Evolutionary conservation across 2,113 vertebrate genomes (phyloP).

Genomic region (Cyprinodon brontotheroides): DNA sequence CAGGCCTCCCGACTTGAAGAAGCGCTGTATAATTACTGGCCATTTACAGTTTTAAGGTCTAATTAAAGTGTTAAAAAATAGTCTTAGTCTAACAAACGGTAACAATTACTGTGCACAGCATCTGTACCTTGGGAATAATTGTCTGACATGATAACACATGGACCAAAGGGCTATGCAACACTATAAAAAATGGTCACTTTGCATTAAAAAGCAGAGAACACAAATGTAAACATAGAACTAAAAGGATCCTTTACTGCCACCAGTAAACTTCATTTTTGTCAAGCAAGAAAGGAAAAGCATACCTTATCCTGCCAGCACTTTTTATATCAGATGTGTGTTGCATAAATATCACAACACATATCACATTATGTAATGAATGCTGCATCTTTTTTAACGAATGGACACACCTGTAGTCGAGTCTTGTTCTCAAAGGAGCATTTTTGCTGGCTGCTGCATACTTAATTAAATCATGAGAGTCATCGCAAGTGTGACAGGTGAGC

Average conservation of each 20-base stretch:
- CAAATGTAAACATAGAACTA: no score
- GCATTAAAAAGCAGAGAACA: no score
- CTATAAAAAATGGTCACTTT: background rate
- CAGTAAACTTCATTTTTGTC: background rate
- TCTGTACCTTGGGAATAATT: no score
- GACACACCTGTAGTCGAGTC: conserved; percentile 33
- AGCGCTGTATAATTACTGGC: no score
- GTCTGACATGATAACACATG: no score
- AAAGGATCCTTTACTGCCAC: no score
- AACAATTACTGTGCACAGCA: no score
- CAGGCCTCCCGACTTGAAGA: no score
- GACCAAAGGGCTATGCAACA: background rate
- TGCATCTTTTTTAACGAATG: conserved; percentile 38
- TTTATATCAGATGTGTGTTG: background rate
- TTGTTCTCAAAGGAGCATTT: conserved; percentile 46
- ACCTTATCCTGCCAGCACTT: background rate
- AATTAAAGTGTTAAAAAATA: no score
- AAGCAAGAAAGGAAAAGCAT: background rate
- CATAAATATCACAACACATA: conserved; percentile 12
- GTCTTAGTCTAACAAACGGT: no score
- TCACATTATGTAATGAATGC: conserved; percentile 26
- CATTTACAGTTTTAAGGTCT: no score
- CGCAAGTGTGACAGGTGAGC: conserved; percentile 66
- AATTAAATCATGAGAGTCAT: conserved; percentile 74
- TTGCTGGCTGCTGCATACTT: conserved; percentile 68